Evolutionary conservation across 2,888 invertebrate species (phyloP).

Genomic region (Brachynemurus nebulosus): DNA sequence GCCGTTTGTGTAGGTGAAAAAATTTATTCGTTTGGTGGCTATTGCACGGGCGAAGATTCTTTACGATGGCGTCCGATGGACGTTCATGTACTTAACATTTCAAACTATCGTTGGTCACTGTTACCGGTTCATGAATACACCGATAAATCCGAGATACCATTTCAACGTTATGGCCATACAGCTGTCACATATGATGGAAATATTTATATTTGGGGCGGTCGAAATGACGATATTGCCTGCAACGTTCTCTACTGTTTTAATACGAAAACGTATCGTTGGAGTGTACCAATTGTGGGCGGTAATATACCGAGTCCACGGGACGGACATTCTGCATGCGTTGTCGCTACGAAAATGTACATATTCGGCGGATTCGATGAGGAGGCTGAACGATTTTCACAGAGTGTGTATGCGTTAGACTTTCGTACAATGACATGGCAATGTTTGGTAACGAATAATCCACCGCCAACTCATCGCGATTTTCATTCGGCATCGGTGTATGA

Average conservation of each 20-base stretch:
- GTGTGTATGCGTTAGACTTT: conserved; percentile 61
- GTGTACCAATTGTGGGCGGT: conserved; percentile 49
- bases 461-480: conserved; percentile 70
- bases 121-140: conserved; percentile 35
- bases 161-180: conserved; percentile 87
- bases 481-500: conserved; percentile 71
- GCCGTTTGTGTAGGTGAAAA: conserved; percentile 64
- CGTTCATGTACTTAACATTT: conserved; percentile 69
- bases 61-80: conserved; percentile 66
- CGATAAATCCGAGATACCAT: conserved; percentile 44
- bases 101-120: conserved; percentile 45
- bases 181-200: conserved; percentile 64
- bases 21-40: conserved; percentile 86
- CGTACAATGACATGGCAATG: conserved; percentile 58
- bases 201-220: conserved; percentile 84
- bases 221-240: conserved; percentile 74
- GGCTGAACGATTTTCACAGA: conserved; percentile 63
- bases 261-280: conserved; percentile 54
- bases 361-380: conserved; percentile 87
- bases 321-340: conserved; percentile 80
- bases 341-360: conserved; percentile 60
- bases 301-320: conserved; percentile 69
- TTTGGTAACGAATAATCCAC: conserved; percentile 44
- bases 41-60: conserved; percentile 74
- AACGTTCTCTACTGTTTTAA: conserved; percentile 71